Conservation (phyloP, 2,113 vertebrate species). For the Gobius niger region DNA sequence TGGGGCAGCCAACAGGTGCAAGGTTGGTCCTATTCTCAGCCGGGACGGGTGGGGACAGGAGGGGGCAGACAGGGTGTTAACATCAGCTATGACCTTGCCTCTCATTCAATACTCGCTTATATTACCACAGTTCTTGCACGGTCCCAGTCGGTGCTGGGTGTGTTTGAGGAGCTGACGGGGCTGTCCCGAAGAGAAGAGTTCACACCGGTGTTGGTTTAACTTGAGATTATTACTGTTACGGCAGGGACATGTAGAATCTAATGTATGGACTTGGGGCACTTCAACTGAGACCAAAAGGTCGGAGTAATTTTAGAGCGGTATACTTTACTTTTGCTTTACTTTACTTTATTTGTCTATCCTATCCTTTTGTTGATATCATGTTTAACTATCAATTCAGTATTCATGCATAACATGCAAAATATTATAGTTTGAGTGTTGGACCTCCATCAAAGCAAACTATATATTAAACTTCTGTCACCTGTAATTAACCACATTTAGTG, state of each 20-base stretch:
- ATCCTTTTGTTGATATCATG: too few species aligned
- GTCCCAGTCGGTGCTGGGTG: slow-evolving; percentile 13
- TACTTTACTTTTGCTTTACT: too few species aligned
- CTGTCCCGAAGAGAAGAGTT: slow-evolving; percentile 12
- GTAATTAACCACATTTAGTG: too few species aligned
- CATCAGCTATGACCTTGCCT: slow-evolving; percentile 39
- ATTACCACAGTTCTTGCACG: slow-evolving; percentile 19
- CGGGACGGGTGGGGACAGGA: slow-evolving; percentile 1
- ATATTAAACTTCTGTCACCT: too few species aligned
- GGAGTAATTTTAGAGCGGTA: background rate
- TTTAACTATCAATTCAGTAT: too few species aligned
- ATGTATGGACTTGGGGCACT: background rate
- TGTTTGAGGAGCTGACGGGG: slow-evolving; percentile 5
- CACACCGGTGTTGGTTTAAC: slow-evolving; percentile 4
- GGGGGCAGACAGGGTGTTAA: slow-evolving; percentile 36
- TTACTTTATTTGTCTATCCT: too few species aligned
- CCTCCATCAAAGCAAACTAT: too few species aligned
- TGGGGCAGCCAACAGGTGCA: slow-evolving; percentile 23
- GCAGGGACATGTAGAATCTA: background rate
- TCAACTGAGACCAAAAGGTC: background rate
- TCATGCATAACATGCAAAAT: too few species aligned
- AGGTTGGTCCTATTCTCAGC: slow-evolving; percentile 19
- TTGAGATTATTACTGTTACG: slow-evolving; percentile 4
- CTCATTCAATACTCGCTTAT: slow-evolving; percentile 29
- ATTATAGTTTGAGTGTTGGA: too few species aligned